These are phyloP conservation scores for Apomyelois bistriatella DNA, from an alignment of 2,888 invertebrate species.

Conservation along the genomic window DNA sequence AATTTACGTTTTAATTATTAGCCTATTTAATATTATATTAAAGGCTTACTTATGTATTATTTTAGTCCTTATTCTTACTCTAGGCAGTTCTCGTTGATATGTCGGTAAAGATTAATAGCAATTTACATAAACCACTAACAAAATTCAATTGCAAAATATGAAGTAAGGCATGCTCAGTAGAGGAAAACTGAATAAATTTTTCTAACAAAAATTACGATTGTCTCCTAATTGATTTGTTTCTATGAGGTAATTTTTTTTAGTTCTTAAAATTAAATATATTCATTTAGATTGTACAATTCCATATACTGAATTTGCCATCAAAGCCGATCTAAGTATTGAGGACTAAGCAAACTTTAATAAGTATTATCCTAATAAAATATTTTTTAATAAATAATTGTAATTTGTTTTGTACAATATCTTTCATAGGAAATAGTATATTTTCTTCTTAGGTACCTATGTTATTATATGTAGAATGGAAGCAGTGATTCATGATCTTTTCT, in stretches of 20 bases:
- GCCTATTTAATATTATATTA: neutral
- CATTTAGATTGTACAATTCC: neutral
- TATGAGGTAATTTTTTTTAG: too few species aligned
- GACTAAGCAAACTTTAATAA: neutral
- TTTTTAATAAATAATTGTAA: too few species aligned
- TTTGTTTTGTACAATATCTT: too few species aligned
- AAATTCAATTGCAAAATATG: neutral
- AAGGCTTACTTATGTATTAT: neutral
- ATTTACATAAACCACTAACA: neutral
- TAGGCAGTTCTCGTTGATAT: conserved; percentile 1
- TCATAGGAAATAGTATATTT: neutral
- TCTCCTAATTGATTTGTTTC: too few species aligned
- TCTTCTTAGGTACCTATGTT: neutral
- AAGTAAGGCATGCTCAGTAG: neutral
- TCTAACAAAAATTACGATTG: too few species aligned
- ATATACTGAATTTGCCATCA: neutral
- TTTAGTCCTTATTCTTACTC: neutral
- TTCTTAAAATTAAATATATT: too few species aligned
- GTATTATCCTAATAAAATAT: too few species aligned
- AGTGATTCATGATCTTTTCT: neutral
- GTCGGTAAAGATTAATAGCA: neutral
- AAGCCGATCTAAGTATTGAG: neutral
- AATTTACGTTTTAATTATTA: neutral
- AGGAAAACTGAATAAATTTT: neutral
- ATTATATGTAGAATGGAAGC: neutral